phyloP scores from a whole-genome alignment of 2,888 invertebrate genomes.

The Lasioglossum zephyrum region DNA sequence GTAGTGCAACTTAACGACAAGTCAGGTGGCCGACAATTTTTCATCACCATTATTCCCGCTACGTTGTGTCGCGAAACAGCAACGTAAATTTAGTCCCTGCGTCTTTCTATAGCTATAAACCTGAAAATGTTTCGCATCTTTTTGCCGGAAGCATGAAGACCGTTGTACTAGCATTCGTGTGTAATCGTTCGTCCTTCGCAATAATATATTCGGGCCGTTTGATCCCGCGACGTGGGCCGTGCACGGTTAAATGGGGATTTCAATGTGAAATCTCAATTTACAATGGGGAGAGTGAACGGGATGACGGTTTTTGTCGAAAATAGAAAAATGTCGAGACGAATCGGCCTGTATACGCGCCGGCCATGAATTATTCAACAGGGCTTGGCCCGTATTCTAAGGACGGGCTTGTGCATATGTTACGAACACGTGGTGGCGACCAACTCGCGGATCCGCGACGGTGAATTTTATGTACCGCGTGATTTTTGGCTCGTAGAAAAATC shows the following conservation, averaged over 20 bases:
- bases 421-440: constrained; percentile 16
- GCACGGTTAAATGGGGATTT: constrained; percentile 35
- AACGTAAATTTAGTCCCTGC: neutral
- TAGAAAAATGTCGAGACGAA: constrained; percentile 43
- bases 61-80: neutral
- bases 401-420: constrained; percentile 57
- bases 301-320: constrained; percentile 8
- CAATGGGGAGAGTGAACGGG: neutral
- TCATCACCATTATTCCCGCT: too few species aligned
- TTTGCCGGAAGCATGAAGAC: neutral
- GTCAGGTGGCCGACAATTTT: too few species aligned
- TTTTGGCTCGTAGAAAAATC: constrained; percentile 51
- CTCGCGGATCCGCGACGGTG: constrained; percentile 46
- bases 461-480: constrained; percentile 32
- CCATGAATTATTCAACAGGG: constrained; percentile 68
- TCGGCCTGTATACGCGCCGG: constrained; percentile 38
- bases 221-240: constrained; percentile 15
- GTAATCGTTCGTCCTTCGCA: neutral
- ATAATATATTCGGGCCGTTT: constrained; percentile 28
- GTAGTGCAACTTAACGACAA: too few species aligned
- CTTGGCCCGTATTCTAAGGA: constrained; percentile 64
- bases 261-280: constrained; percentile 52
- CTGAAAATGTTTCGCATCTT: neutral
- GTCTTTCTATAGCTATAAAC: neutral
- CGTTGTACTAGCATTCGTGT: neutral